Base-by-base conservation (phyloP, 2,888 invertebrate genomes). In the Seira ritae region DNA sequence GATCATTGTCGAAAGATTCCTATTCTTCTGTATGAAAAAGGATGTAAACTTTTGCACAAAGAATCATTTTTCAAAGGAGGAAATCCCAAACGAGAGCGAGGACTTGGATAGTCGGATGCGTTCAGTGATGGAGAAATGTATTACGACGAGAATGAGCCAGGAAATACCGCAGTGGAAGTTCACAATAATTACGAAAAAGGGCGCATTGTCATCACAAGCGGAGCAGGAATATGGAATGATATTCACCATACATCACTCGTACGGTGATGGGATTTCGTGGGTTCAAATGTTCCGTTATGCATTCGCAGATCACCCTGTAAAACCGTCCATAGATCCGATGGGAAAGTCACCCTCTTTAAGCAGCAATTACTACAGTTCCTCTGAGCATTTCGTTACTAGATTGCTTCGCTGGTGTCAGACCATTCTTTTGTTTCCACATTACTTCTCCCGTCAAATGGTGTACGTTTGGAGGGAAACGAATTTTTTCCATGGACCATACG, bases 251-350 rank as follows among this genome's bases (percentile, higher is more conserved):
- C 87, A 87, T 62, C 87, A 87, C 71, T 82, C 85, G 1, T 87
- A 87, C 46, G 87, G 87, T 10, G 87, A 87, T 77, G 87, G 80
- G 0, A 72, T 84, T 17, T 82, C 82, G 15, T 87, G 87, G 87
- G 73, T 87, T 12, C 86, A 87, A 82, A 87, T 87, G 87, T 83
- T 87, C 20, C 76, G 82, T 12, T 80, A 84, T 67, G 85, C 85
- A 10, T 83, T 87, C 19, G 86, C 87, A 3, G 87, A 87, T 55
- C 68, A 87, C 23, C 74, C 80, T 22, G 81, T 85, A 17, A 74
- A 74, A 23, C 71, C 84, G 1, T 82, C 87, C 0, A 72, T 87
- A 12, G 85, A 86, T 55, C 86, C 86, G 0, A 79, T 87, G 79
- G 80, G 80, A 24, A 85, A 79, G 67, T 76, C 80, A n/a, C 74